phyloP scores from a whole-genome alignment of 2,113 vertebrate genomes.

The Thamnaconus septentrionalis region DNA sequence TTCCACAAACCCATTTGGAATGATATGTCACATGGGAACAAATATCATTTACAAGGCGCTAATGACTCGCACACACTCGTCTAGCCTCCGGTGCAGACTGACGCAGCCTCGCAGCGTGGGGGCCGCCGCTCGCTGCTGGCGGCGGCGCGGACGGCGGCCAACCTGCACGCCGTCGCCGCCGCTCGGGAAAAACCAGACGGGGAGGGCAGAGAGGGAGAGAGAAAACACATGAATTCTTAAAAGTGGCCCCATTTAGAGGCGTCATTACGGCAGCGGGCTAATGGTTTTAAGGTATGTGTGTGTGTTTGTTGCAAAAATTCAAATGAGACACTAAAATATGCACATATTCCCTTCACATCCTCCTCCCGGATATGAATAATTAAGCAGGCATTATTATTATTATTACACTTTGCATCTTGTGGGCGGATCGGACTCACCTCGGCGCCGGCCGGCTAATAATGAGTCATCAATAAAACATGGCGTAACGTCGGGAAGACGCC shows the following conservation, averaged over 20 bases:
- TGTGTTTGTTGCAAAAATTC: conserved; percentile 80
- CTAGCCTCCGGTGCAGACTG: conserved; percentile 89
- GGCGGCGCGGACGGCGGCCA: conserved; percentile 46
- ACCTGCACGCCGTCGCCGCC: conserved; percentile 17
- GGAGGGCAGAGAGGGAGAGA: too few relatives aligned
- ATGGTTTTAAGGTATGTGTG: conserved; percentile 69
- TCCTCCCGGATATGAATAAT: conserved; percentile 80
- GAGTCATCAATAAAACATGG: conserved; percentile 83
- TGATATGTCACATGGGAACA: conserved; percentile 99
- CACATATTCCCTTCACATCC: conserved; percentile 76
- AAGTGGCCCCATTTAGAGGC: conserved; percentile 72
- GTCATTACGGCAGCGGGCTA: conserved; percentile 68
- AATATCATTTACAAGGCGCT: conserved; percentile 99
- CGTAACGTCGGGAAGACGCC: conserved; percentile 78
- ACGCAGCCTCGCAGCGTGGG: conserved; percentile 82
- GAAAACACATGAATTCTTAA: conserved; percentile 71
- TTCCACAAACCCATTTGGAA: conserved; percentile 96
- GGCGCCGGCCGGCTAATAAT: conserved; percentile 73
- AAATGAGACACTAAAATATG: conserved; percentile 81
- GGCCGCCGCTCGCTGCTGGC: conserved; percentile 79
- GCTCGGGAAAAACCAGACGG: neutral
- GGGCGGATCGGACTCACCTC: conserved; percentile 75
- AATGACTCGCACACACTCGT: conserved; percentile 97
- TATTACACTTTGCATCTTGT: conserved; percentile 79
- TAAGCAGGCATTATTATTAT: conserved; percentile 80